Percentiles rank a stretch among this genome's conserved stretches.
Evolutionary conservation across 92 coral and sea anemone species (phyloP).

Genomic region (Palythoa heliodiscus): DNA sequence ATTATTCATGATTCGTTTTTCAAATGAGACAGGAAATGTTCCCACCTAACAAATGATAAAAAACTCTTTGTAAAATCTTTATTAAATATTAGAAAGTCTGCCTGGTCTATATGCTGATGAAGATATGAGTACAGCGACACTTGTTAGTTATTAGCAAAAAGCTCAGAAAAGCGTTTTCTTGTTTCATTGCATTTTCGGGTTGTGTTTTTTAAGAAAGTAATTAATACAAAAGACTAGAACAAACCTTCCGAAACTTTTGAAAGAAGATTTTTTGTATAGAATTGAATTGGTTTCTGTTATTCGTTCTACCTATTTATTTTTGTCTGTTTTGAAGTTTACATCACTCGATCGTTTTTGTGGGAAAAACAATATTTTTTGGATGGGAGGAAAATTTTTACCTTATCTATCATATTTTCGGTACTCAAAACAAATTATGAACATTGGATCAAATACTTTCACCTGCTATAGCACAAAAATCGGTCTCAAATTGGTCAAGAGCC

Average conservation of each 20-base stretch:
- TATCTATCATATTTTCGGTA: not conserved
- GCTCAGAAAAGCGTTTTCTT: no score
- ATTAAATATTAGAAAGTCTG: no score
- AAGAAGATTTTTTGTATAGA: not conserved
- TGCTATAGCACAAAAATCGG: not conserved
- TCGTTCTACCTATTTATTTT: not conserved
- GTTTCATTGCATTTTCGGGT: no score
- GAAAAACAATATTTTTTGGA: not conserved
- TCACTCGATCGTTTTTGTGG: not conserved
- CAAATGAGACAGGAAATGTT: conserved; percentile 7
- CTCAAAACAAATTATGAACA: not conserved
- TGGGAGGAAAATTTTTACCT: not conserved
- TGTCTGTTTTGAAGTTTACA: not conserved
- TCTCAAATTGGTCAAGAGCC: not conserved
- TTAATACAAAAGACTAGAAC: no score
- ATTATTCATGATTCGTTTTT: not conserved
- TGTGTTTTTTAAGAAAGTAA: no score
- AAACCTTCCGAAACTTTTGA: not conserved
- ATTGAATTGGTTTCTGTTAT: not conserved
- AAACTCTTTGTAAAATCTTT: conserved; percentile 4
- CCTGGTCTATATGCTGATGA: not conserved
- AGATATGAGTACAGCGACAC: not conserved
- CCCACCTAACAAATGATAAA: not conserved
- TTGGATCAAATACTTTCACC: not conserved
- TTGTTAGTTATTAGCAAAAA: no score